Evolutionary conservation across 2,888 invertebrate species (phyloP).

Genomic region (Drosophila kuntzei): DNA sequence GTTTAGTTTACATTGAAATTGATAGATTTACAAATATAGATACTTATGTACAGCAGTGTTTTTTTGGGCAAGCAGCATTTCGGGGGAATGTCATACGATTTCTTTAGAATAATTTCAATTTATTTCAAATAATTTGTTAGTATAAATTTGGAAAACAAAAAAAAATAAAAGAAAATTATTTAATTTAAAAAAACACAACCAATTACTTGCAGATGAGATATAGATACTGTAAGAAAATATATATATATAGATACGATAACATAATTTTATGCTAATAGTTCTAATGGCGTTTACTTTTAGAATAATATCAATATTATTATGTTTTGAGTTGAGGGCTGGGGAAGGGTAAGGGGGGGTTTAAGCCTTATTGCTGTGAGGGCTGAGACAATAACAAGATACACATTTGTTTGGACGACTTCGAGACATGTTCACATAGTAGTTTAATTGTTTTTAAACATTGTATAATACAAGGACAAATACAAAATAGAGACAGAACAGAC

Average conservation of each 20-base stretch:
- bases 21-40: slow-evolving; percentile 2
- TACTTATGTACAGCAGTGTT: slow-evolving; percentile 7
- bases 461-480: slow-evolving; percentile 71
- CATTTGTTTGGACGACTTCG: slow-evolving; percentile 45
- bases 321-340: slow-evolving; percentile 3
- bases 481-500: slow-evolving; percentile 72
- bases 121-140: slow-evolving; percentile 46
- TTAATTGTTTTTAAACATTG: slow-evolving; percentile 49
- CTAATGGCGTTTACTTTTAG: slow-evolving; percentile 68
- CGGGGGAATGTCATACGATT: slow-evolving; percentile 71
- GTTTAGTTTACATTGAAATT: slow-evolving; percentile 31
- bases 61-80: slow-evolving; percentile 58
- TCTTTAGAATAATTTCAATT: slow-evolving; percentile 47
- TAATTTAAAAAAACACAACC: slow-evolving; percentile 52
- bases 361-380: slow-evolving; percentile 68
- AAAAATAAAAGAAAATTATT: not conserved
- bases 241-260: slow-evolving; percentile 53
- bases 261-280: slow-evolving; percentile 54
- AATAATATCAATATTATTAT: slow-evolving; percentile 19
- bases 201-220: slow-evolving; percentile 73
- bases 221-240: slow-evolving; percentile 63
- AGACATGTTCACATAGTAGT: slow-evolving; percentile 52
- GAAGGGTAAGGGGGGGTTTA: slow-evolving; percentile 28
- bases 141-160: slow-evolving; percentile 56
- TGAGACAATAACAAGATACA: slow-evolving; percentile 61